These are phyloP conservation scores for Chrysogorgia sp. DNA, from an alignment of 92 coral and sea anemone genomes.

Conservation along the genomic window DNA sequence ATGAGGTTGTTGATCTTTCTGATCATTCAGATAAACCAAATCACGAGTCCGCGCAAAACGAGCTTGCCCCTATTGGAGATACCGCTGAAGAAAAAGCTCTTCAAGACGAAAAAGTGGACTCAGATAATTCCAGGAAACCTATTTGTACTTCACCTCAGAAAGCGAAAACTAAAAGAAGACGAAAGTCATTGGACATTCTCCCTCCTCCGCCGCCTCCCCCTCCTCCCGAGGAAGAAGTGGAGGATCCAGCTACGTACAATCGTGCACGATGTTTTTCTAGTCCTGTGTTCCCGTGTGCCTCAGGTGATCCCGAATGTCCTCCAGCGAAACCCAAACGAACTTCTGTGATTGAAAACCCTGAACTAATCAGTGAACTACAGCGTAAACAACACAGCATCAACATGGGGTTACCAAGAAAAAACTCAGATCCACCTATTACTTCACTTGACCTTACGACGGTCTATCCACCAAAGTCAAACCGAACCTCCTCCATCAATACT, in stretches of 20 bases:
- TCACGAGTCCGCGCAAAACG: neutral
- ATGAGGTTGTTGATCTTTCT: conserved; percentile 12
- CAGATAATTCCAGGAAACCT: neutral
- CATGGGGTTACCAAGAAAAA: neutral
- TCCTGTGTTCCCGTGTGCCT: neutral
- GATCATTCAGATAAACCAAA: neutral
- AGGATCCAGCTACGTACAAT: conserved; percentile 3
- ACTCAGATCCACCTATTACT: neutral
- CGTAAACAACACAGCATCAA: neutral
- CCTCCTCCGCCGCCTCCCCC: conserved; percentile 88
- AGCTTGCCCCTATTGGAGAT: neutral
- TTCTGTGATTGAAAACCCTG: conserved; percentile 9
- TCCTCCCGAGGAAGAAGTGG: conserved; percentile 54
- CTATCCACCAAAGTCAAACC: neutral
- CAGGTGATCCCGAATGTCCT: conserved; percentile 7
- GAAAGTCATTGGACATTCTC: conserved; percentile 33
- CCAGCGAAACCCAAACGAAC: conserved; percentile 21
- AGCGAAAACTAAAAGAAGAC: conserved; percentile 45
- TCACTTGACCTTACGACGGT: neutral
- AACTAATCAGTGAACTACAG: neutral
- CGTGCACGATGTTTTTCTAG: conserved; percentile 11
- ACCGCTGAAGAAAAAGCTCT: conserved; percentile 31
- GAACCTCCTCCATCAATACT: neutral
- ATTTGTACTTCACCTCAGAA: conserved; percentile 26
- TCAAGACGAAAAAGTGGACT: neutral